Base-by-base conservation (phyloP, 2,797 vertebrate genomes). In the Labeo calbasu region DNA sequence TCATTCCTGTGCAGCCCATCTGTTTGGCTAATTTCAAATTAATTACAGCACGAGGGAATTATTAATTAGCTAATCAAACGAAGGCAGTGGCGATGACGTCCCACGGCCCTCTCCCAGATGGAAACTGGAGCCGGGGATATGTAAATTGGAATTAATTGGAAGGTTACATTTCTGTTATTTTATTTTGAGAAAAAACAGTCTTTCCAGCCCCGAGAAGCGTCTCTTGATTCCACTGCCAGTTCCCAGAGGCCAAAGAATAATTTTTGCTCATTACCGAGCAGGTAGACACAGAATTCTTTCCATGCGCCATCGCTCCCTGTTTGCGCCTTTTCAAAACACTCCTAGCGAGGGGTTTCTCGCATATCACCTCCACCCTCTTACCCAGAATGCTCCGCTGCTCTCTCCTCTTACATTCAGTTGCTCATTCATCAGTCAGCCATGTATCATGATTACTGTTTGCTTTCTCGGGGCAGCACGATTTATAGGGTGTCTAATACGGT, bases 181-280 rank as follows among this genome's bases (percentile, higher is more conserved):
- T 94, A 93, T 96, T 96, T 96, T 94, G 93, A 97, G 94, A 96
- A 91, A 97, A 98, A 98, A 97, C 96, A 97, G 92, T 90, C 91
- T 91, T 80, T 83, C 89, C 94, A 93, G 91, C 91, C 89, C 89
- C 86, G 91, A 85, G 88, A 91, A 91, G 82, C 91, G 92, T 88
- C 92, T 94, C 92, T 86, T 91, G 93, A 91, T 94, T 94, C 93
- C 91, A 89, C 83, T 89, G 86, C 89, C 83, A 94, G 93, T 76
- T 92, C 91, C 92, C 94, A 93, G 94, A 89, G 91, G 91, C 94
- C 90, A 90, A 93, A 94, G 91, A 91, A 96, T 96, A 95, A 97
- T 96, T 98, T 96, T 94, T 95, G 93, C 96, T 97, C 95, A 95
- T 97, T 97, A 96, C 94, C 79, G 94, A 95, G 92, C 94, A 96